A percentile compares a stretch with the other conserved stretches of the same genome.
These are phyloP conservation scores for Bovichtus variegatus DNA, from an alignment of 2,797 vertebrate genomes.

Conservation along the genomic window DNA sequence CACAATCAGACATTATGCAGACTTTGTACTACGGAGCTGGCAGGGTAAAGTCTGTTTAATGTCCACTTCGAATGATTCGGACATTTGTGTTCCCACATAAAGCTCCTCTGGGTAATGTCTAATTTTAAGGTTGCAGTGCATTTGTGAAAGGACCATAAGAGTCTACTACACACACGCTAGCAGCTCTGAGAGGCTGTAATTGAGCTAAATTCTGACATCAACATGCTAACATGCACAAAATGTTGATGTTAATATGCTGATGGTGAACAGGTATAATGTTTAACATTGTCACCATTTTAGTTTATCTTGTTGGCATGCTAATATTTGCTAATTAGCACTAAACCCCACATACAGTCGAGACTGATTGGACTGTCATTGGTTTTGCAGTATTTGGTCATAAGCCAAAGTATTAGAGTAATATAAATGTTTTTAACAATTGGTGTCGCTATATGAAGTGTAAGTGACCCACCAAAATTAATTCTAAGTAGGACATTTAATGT, in stretches of 20 bases:
- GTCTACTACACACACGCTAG: not conserved
- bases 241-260: not conserved
- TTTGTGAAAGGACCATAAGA: too few species aligned
- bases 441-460: not conserved
- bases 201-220: not conserved
- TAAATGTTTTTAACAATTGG: not conserved
- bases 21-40: too few species aligned
- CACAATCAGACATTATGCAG: too few species aligned
- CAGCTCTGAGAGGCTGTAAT: not conserved
- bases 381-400: not conserved
- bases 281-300: not conserved
- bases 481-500: not conserved
- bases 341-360: not conserved
- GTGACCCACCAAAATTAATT: not conserved
- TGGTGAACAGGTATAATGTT: not conserved
- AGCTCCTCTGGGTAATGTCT: too few species aligned
- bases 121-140: too few species aligned
- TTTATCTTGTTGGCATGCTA: not conserved
- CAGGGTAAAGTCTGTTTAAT: too few species aligned
- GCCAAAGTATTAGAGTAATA: not conserved
- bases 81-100: too few species aligned
- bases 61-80: too few species aligned
- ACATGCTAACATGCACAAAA: not conserved
- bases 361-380: not conserved
- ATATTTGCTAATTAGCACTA: not conserved